Conservation (phyloP, 2,797 vertebrate species). For the Argya squamiceps region DNA sequence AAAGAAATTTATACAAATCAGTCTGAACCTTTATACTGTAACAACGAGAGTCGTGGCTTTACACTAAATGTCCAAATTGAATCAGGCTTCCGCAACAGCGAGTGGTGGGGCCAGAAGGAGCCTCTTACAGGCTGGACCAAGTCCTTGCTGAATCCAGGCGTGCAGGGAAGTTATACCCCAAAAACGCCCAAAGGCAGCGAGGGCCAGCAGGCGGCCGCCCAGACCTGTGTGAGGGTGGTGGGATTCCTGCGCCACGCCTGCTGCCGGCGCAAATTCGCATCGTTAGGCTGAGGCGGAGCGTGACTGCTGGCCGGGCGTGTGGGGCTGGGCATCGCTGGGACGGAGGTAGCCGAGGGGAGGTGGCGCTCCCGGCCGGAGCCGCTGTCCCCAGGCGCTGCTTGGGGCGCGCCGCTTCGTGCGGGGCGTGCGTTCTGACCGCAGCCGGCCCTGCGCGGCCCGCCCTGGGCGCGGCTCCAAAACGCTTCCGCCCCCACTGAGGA, state of each 20-base stretch:
- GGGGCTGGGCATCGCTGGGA: accelerated
- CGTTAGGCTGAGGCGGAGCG: neutral
- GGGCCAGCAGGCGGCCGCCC: neutral
- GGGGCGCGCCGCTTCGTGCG: neutral
- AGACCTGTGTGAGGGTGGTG: accelerated
- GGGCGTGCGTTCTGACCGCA: accelerated
- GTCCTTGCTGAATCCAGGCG: neutral
- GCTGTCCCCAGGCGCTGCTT: accelerated
- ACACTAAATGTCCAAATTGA: too few relatives aligned
- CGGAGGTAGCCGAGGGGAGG: accelerated
- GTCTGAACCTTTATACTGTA: accelerated
- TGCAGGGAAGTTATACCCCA: accelerated
- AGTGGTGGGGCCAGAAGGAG: neutral
- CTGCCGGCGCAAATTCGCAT: too few relatives aligned
- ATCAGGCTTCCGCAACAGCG: neutral
- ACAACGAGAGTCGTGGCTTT: accelerated
- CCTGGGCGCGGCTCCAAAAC: neutral
- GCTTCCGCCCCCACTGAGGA: neutral
- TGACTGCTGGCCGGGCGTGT: accelerated
- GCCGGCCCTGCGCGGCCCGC: neutral
- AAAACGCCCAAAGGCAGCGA: accelerated
- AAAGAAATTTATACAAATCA: neutral
- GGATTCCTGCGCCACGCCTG: neutral
- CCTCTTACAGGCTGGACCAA: neutral
- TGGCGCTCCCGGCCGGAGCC: accelerated